These are phyloP conservation scores for Nasonovia ribisnigri DNA, from an alignment of 2,888 invertebrate species.

Conservation along the genomic window DNA sequence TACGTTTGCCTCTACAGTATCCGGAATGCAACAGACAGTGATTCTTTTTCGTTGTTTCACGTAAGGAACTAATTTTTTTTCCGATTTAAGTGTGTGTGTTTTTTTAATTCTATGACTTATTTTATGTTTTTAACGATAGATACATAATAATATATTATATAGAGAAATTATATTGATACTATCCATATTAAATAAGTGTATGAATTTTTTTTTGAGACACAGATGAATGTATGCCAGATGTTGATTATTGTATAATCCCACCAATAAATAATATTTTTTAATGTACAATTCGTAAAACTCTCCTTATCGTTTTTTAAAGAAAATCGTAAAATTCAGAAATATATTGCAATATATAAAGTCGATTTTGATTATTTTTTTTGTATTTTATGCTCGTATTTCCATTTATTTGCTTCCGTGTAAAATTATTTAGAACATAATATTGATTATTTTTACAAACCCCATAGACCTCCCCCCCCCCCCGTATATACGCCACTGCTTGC, in stretches of 20 bases:
- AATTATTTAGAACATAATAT: background rate
- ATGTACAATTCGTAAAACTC: background rate
- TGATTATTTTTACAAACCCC: too few species aligned
- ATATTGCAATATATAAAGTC: background rate
- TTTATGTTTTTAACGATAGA: background rate
- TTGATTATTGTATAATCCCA: background rate
- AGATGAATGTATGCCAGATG: background rate
- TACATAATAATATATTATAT: too few species aligned
- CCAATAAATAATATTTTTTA: background rate
- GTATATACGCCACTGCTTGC: too few species aligned
- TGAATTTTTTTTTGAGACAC: background rate
- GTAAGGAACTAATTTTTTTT: background rate
- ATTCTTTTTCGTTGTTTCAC: background rate
- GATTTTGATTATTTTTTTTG: background rate
- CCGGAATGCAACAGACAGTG: background rate
- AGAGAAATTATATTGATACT: background rate
- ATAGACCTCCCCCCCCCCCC: too few species aligned
- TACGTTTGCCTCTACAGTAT: background rate
- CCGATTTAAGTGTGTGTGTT: background rate
- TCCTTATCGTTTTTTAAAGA: background rate
- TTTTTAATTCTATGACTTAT: background rate
- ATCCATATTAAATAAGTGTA: background rate
- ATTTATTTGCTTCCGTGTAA: background rate
- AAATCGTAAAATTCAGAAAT: background rate
- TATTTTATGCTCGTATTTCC: background rate